These are phyloP conservation scores for Drosophila macrospina DNA, from an alignment of 2,888 invertebrate species.

Conservation along the genomic window DNA sequence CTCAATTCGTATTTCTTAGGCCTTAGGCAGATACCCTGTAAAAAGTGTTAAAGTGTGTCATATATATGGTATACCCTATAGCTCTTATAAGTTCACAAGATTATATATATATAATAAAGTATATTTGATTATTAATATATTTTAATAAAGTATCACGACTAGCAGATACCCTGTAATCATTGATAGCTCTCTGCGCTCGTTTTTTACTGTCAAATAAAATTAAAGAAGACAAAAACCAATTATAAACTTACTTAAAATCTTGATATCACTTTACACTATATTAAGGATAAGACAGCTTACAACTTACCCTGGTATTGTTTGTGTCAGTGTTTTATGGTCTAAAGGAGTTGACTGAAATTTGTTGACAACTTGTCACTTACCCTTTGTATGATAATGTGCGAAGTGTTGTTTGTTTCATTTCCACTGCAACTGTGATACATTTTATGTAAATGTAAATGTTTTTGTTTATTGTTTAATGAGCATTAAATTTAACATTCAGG, in stretches of 20 bases:
- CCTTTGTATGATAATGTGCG: not conserved
- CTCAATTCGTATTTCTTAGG: no score
- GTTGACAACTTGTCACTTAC: constrained; percentile 2
- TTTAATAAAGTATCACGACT: no score
- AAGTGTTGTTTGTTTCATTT: constrained; percentile 8
- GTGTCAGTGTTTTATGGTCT: not conserved
- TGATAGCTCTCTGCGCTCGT: not conserved
- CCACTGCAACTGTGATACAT: not conserved
- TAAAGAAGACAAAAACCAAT: not conserved
- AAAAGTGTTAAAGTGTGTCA: no score
- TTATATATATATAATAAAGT: no score
- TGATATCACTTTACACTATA: not conserved
- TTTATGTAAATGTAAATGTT: not conserved
- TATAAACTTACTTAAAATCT: not conserved
- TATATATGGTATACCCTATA: no score
- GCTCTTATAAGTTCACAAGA: no score
- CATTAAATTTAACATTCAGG: constrained; percentile 26
- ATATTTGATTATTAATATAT: no score
- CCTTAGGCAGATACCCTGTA: no score
- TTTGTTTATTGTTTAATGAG: constrained; percentile 17
- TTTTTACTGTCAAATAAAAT: no score
- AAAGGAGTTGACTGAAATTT: constrained; percentile 1
- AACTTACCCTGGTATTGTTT: not conserved
- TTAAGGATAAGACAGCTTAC: not conserved
- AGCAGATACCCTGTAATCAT: no score